Percentiles rank a stretch among this genome's conserved stretches.
Evolutionary conservation across 2,113 vertebrate species (phyloP).

Genomic region (Dryoscopus gambensis): DNA sequence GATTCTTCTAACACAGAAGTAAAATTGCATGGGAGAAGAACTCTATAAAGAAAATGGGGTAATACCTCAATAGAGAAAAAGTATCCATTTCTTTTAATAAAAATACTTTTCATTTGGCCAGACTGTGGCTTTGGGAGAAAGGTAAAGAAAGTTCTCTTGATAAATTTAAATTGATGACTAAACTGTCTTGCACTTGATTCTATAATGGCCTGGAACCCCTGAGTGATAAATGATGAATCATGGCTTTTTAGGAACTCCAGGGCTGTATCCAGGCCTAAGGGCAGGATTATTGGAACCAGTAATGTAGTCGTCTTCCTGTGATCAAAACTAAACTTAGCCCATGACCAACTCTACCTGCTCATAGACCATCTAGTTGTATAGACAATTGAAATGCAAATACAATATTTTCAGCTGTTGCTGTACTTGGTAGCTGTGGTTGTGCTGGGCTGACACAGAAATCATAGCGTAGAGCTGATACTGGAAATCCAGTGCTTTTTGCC

Average conservation of each 20-base stretch:
- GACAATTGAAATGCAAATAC: background rate
- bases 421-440: background rate
- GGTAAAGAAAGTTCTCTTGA: background rate
- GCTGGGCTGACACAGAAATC: background rate
- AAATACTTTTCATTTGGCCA: background rate
- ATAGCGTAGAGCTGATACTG: background rate
- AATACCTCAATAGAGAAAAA: background rate
- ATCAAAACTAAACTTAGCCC: background rate
- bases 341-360: background rate
- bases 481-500: background rate
- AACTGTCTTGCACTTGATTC: background rate
- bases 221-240: slow-evolving; percentile 7
- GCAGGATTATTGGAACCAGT: background rate
- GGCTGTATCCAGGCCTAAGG: background rate
- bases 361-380: background rate
- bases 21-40: background rate
- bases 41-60: background rate
- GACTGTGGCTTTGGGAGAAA: background rate
- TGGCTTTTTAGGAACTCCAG: background rate
- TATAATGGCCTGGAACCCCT: background rate
- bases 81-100: background rate
- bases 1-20: background rate
- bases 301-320: background rate
- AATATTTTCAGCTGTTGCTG: background rate
- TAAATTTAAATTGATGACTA: background rate